Evolutionary conservation across 2,888 invertebrate genomes (phyloP).

Genomic region (Orthosia gothica): DNA sequence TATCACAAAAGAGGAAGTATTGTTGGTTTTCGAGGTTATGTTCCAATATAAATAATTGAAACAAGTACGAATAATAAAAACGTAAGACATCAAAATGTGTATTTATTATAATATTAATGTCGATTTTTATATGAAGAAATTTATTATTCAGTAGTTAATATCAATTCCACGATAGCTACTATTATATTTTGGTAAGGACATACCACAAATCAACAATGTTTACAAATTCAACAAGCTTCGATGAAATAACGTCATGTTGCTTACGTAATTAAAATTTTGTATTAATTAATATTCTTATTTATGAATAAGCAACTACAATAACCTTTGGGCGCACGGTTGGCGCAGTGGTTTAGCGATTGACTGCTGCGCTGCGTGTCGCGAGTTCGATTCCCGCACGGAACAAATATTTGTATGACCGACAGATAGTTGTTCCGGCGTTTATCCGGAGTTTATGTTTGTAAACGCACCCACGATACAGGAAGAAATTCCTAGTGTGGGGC

Average conservation of each 20-base stretch:
- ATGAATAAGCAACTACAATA: background rate
- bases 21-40: background rate
- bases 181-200: slow-evolving; percentile 9
- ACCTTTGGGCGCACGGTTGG: too few relatives aligned
- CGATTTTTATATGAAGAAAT: slow-evolving; percentile 1
- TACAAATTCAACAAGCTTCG: slow-evolving; percentile 17
- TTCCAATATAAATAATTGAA: background rate
- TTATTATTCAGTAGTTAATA: slow-evolving; percentile 20
- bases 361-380: too few relatives aligned
- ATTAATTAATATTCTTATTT: background rate
- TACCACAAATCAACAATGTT: slow-evolving; percentile 23
- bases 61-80: background rate
- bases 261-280: background rate
- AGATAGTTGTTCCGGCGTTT: too few relatives aligned
- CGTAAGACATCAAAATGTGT: background rate
- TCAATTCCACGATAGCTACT: background rate
- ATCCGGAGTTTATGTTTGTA: too few relatives aligned
- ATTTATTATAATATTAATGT: background rate
- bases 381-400: too few relatives aligned
- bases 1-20: too few relatives aligned
- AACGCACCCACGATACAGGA: too few relatives aligned
- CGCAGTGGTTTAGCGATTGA: too few relatives aligned
- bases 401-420: too few relatives aligned
- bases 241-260: slow-evolving; percentile 4
- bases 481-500: too few relatives aligned